Evolutionary conservation across 2,888 invertebrate species (phyloP).

Genomic region (Stenurella melanura): DNA sequence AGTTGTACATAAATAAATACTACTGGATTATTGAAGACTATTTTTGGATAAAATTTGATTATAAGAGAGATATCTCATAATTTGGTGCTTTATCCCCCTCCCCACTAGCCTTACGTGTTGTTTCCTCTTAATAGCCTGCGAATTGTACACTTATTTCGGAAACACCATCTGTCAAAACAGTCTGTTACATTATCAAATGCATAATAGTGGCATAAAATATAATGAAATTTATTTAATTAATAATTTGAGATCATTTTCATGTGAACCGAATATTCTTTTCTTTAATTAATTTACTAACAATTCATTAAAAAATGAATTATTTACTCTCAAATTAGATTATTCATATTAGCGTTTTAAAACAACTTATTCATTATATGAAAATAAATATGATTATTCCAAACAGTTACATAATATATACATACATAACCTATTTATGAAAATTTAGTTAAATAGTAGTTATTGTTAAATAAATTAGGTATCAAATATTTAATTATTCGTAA

Average conservation of each 20-base stretch:
- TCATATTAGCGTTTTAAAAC: not conserved
- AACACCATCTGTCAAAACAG: not conserved
- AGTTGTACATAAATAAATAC: too few species aligned
- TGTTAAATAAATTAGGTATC: too few species aligned
- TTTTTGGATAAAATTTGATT: too few species aligned
- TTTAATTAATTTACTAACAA: not conserved
- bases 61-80: too few species aligned
- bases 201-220: not conserved
- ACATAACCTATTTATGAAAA: not conserved
- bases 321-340: not conserved
- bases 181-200: not conserved
- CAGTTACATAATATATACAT: not conserved
- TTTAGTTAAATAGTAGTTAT: not conserved
- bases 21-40: too few species aligned
- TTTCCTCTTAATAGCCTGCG: not conserved
- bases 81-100: too few species aligned
- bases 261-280: not conserved
- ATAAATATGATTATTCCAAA: not conserved
- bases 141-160: not conserved
- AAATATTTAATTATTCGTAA: not conserved
- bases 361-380: not conserved
- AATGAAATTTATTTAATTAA: constrained; percentile 1
- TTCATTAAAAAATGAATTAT: not conserved
- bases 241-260: constrained; percentile 1
- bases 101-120: too few species aligned